Evolutionary conservation across 1,140 invertebrate genomes (phyloP).

Genomic region (Leptoteleia sp.): DNA sequence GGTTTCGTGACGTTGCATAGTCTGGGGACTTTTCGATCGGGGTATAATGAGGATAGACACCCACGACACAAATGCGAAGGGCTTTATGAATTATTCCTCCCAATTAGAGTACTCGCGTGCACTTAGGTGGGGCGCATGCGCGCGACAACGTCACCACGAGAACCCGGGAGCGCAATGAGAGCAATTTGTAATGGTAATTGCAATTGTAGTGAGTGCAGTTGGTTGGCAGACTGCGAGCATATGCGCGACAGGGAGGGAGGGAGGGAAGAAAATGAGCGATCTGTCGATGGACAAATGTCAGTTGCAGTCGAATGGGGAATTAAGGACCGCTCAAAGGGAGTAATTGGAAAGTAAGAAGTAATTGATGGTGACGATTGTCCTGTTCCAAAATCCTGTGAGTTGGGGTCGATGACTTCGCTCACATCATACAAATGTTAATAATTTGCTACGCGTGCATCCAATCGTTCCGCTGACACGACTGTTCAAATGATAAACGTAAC

Average conservation of each 20-base stretch:
- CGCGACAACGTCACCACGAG: constrained; percentile 16
- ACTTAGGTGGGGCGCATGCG: constrained; percentile 10
- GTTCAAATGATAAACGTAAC: too few relatives aligned
- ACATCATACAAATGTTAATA: too few relatives aligned
- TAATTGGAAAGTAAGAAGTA: constrained; percentile 14
- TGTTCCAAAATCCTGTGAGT: not conserved
- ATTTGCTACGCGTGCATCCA: too few relatives aligned
- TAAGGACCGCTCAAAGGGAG: not conserved
- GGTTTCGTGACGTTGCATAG: constrained; percentile 21
- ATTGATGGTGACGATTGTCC: not conserved
- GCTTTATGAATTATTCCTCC: constrained; percentile 38
- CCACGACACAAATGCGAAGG: constrained; percentile 16
- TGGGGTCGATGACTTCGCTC: not conserved
- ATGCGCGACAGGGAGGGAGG: constrained; percentile 25
- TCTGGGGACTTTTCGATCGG: constrained; percentile 4
- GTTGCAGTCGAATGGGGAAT: constrained; percentile 37
- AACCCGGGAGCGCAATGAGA: constrained; percentile 30
- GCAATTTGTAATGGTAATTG: constrained; percentile 51
- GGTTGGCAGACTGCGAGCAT: constrained; percentile 34
- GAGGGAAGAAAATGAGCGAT: constrained; percentile 17
- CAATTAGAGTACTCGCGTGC: constrained; percentile 24
- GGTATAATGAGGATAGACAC: constrained; percentile 40
- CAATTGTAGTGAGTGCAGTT: constrained; percentile 34
- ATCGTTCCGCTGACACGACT: too few relatives aligned
- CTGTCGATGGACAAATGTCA: constrained; percentile 31